Evolutionary conservation across 2,113 vertebrate genomes (phyloP).

Genomic region (Nematolebias whitei): DNA sequence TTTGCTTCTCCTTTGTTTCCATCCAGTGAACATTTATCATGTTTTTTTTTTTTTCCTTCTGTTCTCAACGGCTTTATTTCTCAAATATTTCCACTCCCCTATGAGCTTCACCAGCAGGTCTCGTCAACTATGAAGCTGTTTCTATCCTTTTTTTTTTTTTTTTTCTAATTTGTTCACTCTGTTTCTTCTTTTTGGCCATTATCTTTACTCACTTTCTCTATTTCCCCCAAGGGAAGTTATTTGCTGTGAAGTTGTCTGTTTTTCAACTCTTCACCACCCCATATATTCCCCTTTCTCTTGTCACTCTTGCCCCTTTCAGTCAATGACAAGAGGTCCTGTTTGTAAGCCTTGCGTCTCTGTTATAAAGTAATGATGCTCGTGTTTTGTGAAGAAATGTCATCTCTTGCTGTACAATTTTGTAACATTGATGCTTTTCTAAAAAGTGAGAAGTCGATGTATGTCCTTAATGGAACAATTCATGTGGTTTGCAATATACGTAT

Average conservation of each 20-base stretch:
- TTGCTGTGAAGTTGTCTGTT: conserved; percentile 28
- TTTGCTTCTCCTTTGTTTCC: neutral
- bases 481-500: neutral
- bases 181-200: conserved; percentile 6
- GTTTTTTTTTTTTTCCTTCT: conserved; percentile 14
- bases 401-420: too few species aligned
- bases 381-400: neutral
- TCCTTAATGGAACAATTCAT: neutral
- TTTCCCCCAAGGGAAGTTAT: conserved; percentile 21
- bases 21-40: too few species aligned
- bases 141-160: conserved; percentile 22
- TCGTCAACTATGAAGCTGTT: conserved; percentile 37
- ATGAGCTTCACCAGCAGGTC: conserved; percentile 37
- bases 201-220: conserved; percentile 2
- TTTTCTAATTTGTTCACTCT: conserved; percentile 21
- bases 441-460: neutral
- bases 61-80: conserved; percentile 28
- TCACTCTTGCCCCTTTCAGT: neutral
- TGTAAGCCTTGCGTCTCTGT: neutral
- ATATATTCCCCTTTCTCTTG: neutral
- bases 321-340: conserved; percentile 4
- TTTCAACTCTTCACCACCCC: conserved; percentile 24
- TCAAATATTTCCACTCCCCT: conserved; percentile 26
- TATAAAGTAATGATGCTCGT: conserved; percentile 1
- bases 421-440: neutral